A percentile compares a stretch with the other conserved stretches of the same genome.
phyloP scores from a whole-genome alignment of 2,113 vertebrate genomes.

The Anolis sagrei region DNA sequence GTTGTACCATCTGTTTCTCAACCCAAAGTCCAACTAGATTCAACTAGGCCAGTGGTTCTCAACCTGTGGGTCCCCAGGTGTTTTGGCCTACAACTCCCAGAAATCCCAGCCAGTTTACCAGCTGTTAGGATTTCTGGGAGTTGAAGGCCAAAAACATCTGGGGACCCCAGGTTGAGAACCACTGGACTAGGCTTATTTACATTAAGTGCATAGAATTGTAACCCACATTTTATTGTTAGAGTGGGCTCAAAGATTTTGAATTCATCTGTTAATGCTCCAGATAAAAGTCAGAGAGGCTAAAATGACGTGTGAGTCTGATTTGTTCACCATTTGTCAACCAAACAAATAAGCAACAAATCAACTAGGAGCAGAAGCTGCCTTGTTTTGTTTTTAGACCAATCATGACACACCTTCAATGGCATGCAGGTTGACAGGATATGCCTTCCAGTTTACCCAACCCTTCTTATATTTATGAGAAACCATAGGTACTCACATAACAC shows the following conservation, averaged over 20 bases:
- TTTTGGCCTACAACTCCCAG: too few relatives aligned
- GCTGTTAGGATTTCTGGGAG: too few relatives aligned
- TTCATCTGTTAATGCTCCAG: not conserved
- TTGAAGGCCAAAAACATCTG: too few relatives aligned
- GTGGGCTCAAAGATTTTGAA: not conserved
- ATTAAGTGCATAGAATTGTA: not conserved
- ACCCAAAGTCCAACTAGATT: too few relatives aligned
- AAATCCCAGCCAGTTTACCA: too few relatives aligned
- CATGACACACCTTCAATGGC: not conserved
- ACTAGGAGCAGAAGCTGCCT: not conserved
- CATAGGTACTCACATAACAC: not conserved
- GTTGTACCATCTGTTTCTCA: too few relatives aligned
- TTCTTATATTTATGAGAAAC: not conserved
- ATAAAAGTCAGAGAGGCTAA: not conserved
- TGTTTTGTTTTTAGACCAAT: not conserved
- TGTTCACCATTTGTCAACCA: not conserved
- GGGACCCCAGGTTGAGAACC: too few relatives aligned
- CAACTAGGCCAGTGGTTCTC: too few relatives aligned
- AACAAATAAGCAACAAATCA: not conserved
- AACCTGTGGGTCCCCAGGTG: too few relatives aligned
- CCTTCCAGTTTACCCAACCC: not conserved
- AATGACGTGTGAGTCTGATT: not conserved
- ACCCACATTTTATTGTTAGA: not conserved
- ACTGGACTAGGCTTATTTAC: not conserved
- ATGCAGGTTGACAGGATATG: not conserved